A percentile compares a stretch with the other conserved stretches of the same genome.
These are phyloP conservation scores for Capreolus pygargus DNA, from an alignment of 2,113 vertebrate genomes.

Conservation along the genomic window DNA sequence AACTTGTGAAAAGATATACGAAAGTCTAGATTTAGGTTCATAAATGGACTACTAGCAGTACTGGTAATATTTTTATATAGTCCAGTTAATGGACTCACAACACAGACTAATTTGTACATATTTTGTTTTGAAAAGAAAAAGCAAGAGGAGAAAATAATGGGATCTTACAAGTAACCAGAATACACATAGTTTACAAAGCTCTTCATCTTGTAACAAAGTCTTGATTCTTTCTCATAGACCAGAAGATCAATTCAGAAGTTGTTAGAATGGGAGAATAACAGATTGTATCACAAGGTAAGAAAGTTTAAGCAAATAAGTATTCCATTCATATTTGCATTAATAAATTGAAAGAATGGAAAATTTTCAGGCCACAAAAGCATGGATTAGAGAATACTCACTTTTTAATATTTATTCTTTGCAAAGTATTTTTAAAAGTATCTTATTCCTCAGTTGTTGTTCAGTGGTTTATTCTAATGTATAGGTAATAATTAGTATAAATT, in stretches of 20 bases:
- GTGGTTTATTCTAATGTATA: constrained; percentile 10
- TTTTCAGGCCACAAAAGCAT: constrained; percentile 16
- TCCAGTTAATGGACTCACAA: not conserved
- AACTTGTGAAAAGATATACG: not conserved
- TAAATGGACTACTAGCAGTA: not conserved
- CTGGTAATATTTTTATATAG: not conserved
- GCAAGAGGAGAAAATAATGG: not conserved
- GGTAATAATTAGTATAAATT: constrained; percentile 37
- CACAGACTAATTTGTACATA: not conserved
- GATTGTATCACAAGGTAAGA: constrained; percentile 98
- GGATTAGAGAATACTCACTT: constrained; percentile 14
- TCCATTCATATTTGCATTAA: not conserved
- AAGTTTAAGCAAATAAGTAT: constrained; percentile 3
- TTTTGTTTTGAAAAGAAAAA: constrained; percentile 51
- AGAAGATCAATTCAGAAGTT: constrained; percentile 98
- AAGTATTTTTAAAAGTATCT: constrained; percentile 17
- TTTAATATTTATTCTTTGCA: constrained; percentile 7
- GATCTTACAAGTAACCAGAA: constrained; percentile 41
- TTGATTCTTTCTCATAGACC: constrained; percentile 86
- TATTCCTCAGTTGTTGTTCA: constrained; percentile 18
- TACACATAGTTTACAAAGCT: not conserved
- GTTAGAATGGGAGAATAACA: constrained; percentile 99
- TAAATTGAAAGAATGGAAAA: not conserved
- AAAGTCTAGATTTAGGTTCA: not conserved
- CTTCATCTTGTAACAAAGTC: constrained; percentile 63